Evolutionary conservation across 2,113 vertebrate species (phyloP).

Genomic region (Bufo gargarizans): DNA sequence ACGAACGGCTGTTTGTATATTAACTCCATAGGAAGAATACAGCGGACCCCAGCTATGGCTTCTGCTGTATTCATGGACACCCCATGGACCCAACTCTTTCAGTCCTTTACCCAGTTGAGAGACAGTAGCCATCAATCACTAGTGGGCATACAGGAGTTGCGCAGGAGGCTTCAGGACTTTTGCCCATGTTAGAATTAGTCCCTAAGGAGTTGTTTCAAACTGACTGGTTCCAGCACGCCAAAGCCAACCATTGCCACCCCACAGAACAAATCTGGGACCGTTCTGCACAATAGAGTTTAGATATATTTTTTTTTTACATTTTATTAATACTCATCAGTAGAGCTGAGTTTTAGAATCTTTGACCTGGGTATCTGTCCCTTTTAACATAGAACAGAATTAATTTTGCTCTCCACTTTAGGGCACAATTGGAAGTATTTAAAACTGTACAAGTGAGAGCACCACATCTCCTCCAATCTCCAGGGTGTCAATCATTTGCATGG

Average conservation of each 20-base stretch:
- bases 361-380: not conserved
- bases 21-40: too few relatives aligned
- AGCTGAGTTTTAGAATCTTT: not conserved
- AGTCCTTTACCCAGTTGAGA: too few relatives aligned
- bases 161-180: not conserved
- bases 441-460: constrained; percentile 80
- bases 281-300: not conserved
- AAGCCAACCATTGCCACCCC: not conserved
- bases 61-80: too few relatives aligned
- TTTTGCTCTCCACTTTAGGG: not conserved
- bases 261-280: not conserved
- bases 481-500: constrained; percentile 72
- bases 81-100: too few relatives aligned
- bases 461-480: constrained; percentile 78
- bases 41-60: too few relatives aligned
- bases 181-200: not conserved
- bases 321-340: not conserved
- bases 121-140: too few relatives aligned
- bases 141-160: too few relatives aligned
- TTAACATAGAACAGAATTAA: not conserved
- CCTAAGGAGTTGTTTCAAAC: not conserved
- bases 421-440: constrained; percentile 55
- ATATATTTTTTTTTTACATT: not conserved
- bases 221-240: not conserved
- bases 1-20: too few relatives aligned